These are phyloP conservation scores for Disparrhopalites patrizii DNA, from an alignment of 2,888 invertebrate species.

Conservation along the genomic window DNA sequence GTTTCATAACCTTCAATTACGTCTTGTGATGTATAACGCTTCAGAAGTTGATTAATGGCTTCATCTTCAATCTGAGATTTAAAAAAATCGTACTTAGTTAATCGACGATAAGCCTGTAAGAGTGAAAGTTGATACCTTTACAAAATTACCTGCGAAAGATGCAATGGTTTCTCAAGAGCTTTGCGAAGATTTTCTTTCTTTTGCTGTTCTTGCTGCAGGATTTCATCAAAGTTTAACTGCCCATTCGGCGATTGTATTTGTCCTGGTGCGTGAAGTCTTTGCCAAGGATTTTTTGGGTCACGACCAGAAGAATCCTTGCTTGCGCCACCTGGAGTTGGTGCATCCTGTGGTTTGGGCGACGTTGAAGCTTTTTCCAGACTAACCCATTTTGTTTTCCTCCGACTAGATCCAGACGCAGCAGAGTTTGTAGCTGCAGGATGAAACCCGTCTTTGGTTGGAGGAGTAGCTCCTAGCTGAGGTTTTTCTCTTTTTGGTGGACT, in stretches of 20 bases:
- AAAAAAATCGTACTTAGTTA: not conserved
- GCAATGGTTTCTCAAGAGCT: conserved; percentile 68
- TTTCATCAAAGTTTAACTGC: conserved; percentile 54
- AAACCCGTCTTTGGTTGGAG: not conserved
- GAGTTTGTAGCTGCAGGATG: not conserved
- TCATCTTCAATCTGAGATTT: conserved; percentile 70
- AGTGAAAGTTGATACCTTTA: not conserved
- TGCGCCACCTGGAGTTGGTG: not conserved
- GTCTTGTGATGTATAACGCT: conserved; percentile 68
- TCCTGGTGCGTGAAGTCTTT: conserved; percentile 2
- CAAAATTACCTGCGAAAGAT: conserved; percentile 65
- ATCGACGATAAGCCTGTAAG: too few relatives aligned
- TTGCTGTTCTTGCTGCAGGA: conserved; percentile 68
- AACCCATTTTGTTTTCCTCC: conserved; percentile 42
- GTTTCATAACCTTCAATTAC: conserved; percentile 59
- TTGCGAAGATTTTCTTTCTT: conserved; percentile 68
- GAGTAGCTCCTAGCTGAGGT: not conserved
- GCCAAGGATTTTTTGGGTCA: conserved; percentile 42
- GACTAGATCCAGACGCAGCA: conserved; percentile 15
- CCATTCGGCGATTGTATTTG: not conserved
- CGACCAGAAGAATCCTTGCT: not conserved
- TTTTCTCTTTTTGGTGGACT: not conserved
- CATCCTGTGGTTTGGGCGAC: not conserved
- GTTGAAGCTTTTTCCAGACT: conserved; percentile 17
- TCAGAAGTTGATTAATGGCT: conserved; percentile 73